phyloP scores from a whole-genome alignment of 2,113 vertebrate species.

The Mobula hypostoma region DNA sequence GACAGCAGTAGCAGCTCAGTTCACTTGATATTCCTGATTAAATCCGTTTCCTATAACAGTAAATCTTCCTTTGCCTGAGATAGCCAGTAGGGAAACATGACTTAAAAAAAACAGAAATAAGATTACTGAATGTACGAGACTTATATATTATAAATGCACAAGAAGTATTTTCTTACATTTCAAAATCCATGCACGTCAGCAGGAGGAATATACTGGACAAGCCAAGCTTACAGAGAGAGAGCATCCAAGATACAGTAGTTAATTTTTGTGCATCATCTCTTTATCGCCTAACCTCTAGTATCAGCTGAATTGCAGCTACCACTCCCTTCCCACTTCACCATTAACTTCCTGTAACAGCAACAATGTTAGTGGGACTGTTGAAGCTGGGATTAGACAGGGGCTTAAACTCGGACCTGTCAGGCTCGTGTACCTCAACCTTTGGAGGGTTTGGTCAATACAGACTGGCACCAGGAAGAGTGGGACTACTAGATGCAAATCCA shows the following conservation, averaged over 20 bases:
- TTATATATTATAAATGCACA: constrained; percentile 17
- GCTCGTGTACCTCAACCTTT: background rate
- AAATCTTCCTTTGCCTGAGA: background rate
- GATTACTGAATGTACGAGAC: background rate
- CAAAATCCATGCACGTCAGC: background rate
- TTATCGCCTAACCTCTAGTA: background rate
- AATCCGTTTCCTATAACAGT: background rate
- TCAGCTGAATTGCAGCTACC: no score
- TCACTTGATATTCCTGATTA: background rate
- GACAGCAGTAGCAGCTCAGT: no score
- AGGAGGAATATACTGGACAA: background rate
- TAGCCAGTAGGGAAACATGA: background rate
- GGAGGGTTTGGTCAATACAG: background rate
- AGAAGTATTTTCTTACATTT: constrained; percentile 16
- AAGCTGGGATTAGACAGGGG: background rate
- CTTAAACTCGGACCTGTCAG: background rate
- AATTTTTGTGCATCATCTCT: background rate
- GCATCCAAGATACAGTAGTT: background rate
- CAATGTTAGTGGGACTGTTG: no score
- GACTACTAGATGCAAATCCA: background rate
- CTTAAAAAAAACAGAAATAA: background rate
- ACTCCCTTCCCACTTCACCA: no score
- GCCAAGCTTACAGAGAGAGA: background rate
- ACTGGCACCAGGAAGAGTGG: no score
- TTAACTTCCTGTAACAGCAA: no score